A percentile compares a stretch with the other conserved stretches of the same genome.
Evolutionary conservation across 2,113 vertebrate genomes (phyloP).

Genomic region (Pampusana beccarii): DNA sequence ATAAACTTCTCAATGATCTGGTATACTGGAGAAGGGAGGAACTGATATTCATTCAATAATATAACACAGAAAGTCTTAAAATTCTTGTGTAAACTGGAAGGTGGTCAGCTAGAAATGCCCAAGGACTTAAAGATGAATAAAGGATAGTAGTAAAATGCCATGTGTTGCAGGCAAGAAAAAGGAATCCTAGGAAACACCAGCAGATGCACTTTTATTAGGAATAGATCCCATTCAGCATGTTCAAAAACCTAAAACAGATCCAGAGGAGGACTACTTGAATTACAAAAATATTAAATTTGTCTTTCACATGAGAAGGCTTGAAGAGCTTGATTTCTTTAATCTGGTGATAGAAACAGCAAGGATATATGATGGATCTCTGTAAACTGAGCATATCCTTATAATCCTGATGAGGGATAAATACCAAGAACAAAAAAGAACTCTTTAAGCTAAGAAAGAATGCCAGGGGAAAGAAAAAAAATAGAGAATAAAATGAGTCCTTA

Average conservation of each 20-base stretch:
- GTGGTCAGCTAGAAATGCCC: not conserved
- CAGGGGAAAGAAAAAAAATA: too few relatives aligned
- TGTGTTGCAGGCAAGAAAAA: not conserved
- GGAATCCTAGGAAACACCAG: not conserved
- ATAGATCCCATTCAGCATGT: not conserved
- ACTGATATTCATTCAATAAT: not conserved
- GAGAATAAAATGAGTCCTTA: not conserved
- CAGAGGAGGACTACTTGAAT: not conserved
- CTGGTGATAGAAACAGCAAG: not conserved
- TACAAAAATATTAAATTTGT: not conserved
- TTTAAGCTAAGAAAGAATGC: not conserved
- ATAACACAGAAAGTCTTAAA: not conserved
- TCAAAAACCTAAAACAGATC: not conserved
- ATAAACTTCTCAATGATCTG: not conserved
- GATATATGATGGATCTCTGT: not conserved
- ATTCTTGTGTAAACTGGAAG: not conserved
- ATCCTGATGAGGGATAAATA: not conserved
- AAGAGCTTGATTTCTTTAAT: not conserved
- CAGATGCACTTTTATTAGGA: not conserved
- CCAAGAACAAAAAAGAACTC: not conserved
- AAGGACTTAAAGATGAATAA: not conserved
- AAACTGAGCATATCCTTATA: not conserved
- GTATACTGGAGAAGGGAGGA: not conserved
- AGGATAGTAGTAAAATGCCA: not conserved
- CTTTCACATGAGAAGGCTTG: not conserved